A percentile compares a stretch with the other conserved stretches of the same genome.
Conservation (phyloP, 2,797 vertebrate genomes). For the Manis javanica region DNA sequence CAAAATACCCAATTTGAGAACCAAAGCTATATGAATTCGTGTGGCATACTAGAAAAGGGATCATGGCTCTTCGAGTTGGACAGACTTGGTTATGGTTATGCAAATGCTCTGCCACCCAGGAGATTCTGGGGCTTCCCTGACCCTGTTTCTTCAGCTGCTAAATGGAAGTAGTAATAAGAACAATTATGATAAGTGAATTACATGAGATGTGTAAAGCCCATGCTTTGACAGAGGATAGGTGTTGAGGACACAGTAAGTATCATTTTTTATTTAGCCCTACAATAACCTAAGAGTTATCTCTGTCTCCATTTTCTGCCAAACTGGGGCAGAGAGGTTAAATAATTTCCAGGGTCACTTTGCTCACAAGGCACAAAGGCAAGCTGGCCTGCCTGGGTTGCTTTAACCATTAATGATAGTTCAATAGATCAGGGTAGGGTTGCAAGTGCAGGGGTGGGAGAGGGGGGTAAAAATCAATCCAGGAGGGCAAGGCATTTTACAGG, state of each 20-base stretch:
- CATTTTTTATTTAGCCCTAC: not conserved
- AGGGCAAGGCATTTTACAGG: not conserved
- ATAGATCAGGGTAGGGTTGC: not conserved
- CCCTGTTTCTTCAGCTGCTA: not conserved
- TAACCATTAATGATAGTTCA: not conserved
- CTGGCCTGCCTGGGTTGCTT: not conserved
- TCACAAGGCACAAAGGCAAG: slow-evolving; percentile 26
- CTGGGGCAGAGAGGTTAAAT: not conserved
- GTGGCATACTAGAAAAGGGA: not conserved
- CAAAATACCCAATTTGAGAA: not conserved
- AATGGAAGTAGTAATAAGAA: not conserved
- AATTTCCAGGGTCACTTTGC: not conserved
- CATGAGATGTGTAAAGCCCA: not conserved
- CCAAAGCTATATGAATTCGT: not conserved
- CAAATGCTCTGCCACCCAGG: not conserved
- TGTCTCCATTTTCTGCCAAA: not conserved
- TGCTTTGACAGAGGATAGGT: not conserved
- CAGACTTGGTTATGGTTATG: not conserved
- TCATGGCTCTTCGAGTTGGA: not conserved
- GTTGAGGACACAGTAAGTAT: not conserved
- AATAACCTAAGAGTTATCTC: not conserved
- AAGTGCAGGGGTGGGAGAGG: not conserved
- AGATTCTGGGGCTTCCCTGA: not conserved
- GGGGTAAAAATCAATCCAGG: not conserved
- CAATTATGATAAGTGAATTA: not conserved